phyloP scores from a whole-genome alignment of 2,113 vertebrate species.

The Jacana jacana region DNA sequence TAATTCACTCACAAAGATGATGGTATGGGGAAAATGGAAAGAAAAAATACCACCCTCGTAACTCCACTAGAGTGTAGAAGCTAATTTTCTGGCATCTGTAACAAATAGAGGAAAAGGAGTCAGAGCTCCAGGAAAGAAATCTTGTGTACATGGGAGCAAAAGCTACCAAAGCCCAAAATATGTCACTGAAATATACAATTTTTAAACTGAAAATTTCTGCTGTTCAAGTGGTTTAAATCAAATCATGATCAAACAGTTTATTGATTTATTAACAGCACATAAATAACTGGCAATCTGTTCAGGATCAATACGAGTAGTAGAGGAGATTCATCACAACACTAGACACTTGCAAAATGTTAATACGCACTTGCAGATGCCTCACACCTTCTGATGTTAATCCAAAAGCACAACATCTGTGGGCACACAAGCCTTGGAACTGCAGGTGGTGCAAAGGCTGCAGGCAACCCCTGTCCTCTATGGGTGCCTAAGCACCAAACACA shows the following conservation, averaged over 20 bases:
- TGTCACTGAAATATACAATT: not conserved
- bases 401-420: rapidly evolving
- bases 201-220: not conserved
- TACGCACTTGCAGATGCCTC: not conserved
- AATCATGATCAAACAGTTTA: not conserved
- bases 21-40: not conserved
- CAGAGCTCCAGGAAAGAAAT: not conserved
- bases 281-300: not conserved
- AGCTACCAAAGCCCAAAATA: not conserved
- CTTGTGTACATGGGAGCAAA: not conserved
- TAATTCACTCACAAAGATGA: not conserved
- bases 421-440: rapidly evolving
- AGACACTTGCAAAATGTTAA: not conserved
- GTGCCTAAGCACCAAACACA: rapidly evolving
- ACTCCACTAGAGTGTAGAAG: not conserved
- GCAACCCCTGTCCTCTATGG: not conserved
- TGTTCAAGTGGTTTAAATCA: not conserved
- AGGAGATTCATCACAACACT: not conserved
- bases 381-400: not conserved
- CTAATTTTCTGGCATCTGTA: not conserved
- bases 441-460: not conserved
- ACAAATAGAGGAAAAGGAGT: not conserved
- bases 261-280: not conserved
- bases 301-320: not conserved
- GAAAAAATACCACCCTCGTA: too few relatives aligned